These are phyloP conservation scores for Oreohelix idahoensis DNA, from an alignment of 1,140 invertebrate species.

Conservation along the genomic window DNA sequence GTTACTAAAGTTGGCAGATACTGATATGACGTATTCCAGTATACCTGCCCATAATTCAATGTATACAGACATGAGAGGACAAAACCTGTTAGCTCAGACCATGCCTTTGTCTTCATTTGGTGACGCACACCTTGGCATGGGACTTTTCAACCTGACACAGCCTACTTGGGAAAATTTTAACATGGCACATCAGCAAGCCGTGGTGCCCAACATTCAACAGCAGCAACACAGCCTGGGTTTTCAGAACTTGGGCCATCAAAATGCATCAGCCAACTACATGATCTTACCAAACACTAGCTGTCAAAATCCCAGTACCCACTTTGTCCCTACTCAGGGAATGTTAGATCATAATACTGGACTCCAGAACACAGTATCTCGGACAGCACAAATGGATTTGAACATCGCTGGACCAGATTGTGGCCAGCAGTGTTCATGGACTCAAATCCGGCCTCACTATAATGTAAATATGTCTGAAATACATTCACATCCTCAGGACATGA, in stretches of 20 bases:
- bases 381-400: neutral
- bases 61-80: neutral
- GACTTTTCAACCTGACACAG: neutral
- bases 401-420: neutral
- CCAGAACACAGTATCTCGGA: neutral
- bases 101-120: neutral
- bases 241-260: neutral
- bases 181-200: neutral
- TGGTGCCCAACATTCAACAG: neutral
- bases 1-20: neutral
- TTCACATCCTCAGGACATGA: neutral
- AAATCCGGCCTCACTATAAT: neutral
- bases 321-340: neutral
- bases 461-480: neutral
- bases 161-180: slow-evolving; percentile 18
- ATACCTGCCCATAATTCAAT: slow-evolving; percentile 10
- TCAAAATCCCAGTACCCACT: neutral
- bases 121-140: neutral
- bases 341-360: neutral
- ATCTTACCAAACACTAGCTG: neutral
- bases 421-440: neutral
- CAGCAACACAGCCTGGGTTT: neutral
- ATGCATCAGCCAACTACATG: neutral
- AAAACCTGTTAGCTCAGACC: neutral
- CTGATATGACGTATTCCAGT: neutral